Evolutionary conservation across 2,797 vertebrate species (phyloP), one percentile per base, ranked within the genome.

Genomic region (Triplophysa yarkandensis): DNA sequence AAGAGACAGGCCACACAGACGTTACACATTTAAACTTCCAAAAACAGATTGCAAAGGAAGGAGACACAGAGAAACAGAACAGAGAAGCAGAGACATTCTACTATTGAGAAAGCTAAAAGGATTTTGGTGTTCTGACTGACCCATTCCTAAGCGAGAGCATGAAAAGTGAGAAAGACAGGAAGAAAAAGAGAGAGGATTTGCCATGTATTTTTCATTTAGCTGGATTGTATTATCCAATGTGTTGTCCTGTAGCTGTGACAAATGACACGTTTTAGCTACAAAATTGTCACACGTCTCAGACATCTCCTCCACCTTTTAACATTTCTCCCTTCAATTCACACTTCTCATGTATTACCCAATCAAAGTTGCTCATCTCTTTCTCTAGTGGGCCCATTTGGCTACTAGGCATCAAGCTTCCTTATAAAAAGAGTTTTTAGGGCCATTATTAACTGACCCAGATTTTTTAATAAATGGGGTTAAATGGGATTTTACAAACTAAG

Each of bases 101-200:
- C 78, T 74, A 77, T 84, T 87, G 84, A 83, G 86, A 83, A 78
- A 83, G 86, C 82, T 93, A 92, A 93, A 91, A 93, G 91, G 86
- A 43, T 93, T 93, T 88, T 83, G 78, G 76, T 93, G 92, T 93
- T 92, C 89, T 83, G 89, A 84, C 91, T 88, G 80, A 80, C 86
- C 82, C 82, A 71, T 58, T 79, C 85, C 81, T 79, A 85, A 79
- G 89, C 85, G 89, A 86, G 83, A 84, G 80, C 82, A 85, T 79
- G 81, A 88, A 46, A 60, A 74, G 81, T 83, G 84, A 79, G 67
- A 73, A 39, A 48, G 25, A 43, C 65, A 50, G 65, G 71, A 30
- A 63, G 34, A 68, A 44, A 55, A 71, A 61, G 21, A 54, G 34
- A 74, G 3, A 52, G 70, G 58, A n/a, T 71, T 74, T 83, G 78